Evolutionary conservation across 2,797 vertebrate species (phyloP).

Genomic region (Pelodytes ibericus): DNA sequence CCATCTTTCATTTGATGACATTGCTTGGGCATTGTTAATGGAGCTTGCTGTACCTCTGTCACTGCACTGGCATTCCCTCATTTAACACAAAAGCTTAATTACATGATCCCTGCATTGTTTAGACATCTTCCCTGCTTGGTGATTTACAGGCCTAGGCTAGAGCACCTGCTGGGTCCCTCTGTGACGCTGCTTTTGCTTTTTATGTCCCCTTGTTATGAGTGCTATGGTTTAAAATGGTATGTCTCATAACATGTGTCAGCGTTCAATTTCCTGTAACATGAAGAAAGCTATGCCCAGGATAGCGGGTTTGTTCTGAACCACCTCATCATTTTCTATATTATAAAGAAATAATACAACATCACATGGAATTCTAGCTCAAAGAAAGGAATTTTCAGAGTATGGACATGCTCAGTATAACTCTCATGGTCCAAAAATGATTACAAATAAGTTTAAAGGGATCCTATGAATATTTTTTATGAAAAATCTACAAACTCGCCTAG

Average conservation of each 20-base stretch:
- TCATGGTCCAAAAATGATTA: too few relatives aligned
- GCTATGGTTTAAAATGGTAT: slow-evolving; percentile 13
- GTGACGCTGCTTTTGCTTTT: slow-evolving; percentile 39
- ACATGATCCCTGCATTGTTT: slow-evolving; percentile 51
- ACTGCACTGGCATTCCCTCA: slow-evolving; percentile 42
- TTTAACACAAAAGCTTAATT: slow-evolving; percentile 54
- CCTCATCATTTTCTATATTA: too few relatives aligned
- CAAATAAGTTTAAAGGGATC: too few relatives aligned
- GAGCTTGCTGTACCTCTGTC: slow-evolving; percentile 39
- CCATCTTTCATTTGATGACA: slow-evolving; percentile 41
- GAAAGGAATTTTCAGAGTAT: too few relatives aligned
- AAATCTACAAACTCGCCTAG: too few relatives aligned
- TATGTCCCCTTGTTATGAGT: slow-evolving; percentile 46
- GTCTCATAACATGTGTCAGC: slow-evolving; percentile 30
- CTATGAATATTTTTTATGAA: too few relatives aligned
- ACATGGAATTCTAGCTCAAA: too few relatives aligned
- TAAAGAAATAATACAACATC: too few relatives aligned
- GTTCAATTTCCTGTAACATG: background rate
- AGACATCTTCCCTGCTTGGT: slow-evolving; percentile 52
- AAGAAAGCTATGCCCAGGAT: slow-evolving; percentile 22
- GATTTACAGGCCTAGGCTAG: slow-evolving; percentile 46
- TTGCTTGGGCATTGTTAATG: slow-evolving; percentile 46
- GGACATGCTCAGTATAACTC: too few relatives aligned
- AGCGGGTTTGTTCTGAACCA: too few relatives aligned
- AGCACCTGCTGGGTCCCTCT: slow-evolving; percentile 36